These are phyloP conservation scores for Alethe castanea DNA, from an alignment of 2,113 vertebrate genomes.

Conservation along the genomic window DNA sequence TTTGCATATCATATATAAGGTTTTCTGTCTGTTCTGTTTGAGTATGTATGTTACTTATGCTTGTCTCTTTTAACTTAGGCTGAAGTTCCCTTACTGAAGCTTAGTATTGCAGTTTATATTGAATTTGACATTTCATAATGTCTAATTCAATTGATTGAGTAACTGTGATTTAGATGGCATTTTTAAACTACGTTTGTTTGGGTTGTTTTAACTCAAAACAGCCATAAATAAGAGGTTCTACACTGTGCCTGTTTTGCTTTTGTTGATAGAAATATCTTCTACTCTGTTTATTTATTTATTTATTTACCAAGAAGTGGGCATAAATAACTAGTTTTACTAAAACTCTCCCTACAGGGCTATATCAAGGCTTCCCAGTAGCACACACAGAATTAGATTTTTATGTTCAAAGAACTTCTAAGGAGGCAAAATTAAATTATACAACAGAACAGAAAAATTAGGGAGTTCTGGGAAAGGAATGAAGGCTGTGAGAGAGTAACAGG, in stretches of 20 bases:
- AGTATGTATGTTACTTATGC: neutral
- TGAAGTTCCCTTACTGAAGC: neutral
- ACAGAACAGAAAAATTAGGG: neutral
- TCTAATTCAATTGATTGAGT: neutral
- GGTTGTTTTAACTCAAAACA: neutral
- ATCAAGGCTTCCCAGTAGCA: conserved; percentile 32
- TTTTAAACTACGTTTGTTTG: neutral
- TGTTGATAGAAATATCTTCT: neutral
- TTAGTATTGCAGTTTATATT: neutral
- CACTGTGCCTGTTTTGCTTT: neutral
- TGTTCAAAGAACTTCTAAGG: neutral
- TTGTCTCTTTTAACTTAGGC: neutral
- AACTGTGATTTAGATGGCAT: neutral
- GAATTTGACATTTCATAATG: neutral
- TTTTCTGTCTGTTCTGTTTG: neutral
- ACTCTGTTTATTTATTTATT: neutral
- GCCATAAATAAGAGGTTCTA: neutral
- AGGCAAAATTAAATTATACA: conserved; percentile 46
- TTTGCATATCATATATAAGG: neutral
- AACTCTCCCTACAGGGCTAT: conserved; percentile 10
- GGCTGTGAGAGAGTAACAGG: neutral
- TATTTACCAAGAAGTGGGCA: neutral
- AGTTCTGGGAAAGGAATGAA: neutral
- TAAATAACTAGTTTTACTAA: conserved; percentile 33
- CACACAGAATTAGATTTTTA: conserved; percentile 48